Percentiles rank a stretch among this genome's conserved stretches.
Conservation (phyloP, 2,888 invertebrate genomes). For the Callimorpha dominula region DNA sequence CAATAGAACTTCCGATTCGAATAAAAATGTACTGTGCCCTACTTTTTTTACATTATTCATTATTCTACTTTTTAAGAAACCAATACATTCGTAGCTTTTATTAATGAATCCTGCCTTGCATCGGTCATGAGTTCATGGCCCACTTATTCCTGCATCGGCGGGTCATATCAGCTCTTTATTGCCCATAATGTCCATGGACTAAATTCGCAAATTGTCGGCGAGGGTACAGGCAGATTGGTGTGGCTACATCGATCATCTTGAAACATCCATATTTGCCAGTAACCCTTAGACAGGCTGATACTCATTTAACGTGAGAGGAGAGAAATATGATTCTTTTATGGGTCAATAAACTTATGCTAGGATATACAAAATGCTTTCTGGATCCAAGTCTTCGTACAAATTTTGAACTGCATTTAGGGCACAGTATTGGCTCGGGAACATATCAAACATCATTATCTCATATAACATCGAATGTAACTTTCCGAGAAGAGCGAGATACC, state of each 20-base stretch:
- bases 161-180: constrained; percentile 1
- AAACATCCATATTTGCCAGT: background rate
- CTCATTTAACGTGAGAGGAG: background rate
- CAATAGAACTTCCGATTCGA: no score
- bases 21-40: no score
- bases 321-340: background rate
- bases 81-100: background rate
- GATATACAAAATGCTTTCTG: no score
- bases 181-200: constrained; percentile 34
- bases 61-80: background rate
- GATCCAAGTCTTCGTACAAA: no score
- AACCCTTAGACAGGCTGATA: background rate
- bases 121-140: background rate
- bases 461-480: no score
- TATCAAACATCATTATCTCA: no score
- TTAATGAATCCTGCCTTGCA: background rate
- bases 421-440: no score
- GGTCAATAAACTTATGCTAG: background rate
- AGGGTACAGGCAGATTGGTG: constrained; percentile 17
- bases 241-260: constrained; percentile 15
- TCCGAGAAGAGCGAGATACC: no score
- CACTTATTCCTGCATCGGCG: constrained; percentile 1
- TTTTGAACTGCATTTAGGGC: no score
- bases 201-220: constrained; percentile 40
- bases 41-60: no score